These are phyloP conservation scores for Nymphalis polychloros DNA, from an alignment of 2,888 invertebrate species.

Conservation along the genomic window DNA sequence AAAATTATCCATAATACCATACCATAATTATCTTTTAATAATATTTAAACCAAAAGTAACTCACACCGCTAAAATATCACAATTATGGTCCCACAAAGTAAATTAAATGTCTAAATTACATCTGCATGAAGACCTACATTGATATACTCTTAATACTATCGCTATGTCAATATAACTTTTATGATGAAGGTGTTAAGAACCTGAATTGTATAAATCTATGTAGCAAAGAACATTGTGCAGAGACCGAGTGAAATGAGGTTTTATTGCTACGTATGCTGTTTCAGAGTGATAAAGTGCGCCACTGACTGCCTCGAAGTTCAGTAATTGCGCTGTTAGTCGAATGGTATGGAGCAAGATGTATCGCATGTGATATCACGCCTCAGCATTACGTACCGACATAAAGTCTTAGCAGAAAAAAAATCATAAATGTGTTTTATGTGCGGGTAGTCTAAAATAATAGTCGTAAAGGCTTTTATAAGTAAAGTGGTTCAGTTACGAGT, in stretches of 20 bases:
- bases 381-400: constrained; percentile 12
- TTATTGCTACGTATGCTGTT: constrained; percentile 42
- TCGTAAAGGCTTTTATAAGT: neutral
- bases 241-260: constrained; percentile 31
- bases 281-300: constrained; percentile 40
- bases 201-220: constrained; percentile 21
- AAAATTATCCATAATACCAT: too few species aligned
- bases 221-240: constrained; percentile 20
- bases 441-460: neutral
- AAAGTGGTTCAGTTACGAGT: too few species aligned
- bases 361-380: constrained; percentile 24
- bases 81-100: constrained; percentile 25
- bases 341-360: constrained; percentile 35
- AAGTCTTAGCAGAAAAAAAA: neutral
- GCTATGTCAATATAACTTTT: constrained; percentile 16
- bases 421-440: constrained; percentile 7
- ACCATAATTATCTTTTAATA: neutral
- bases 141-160: constrained; percentile 3
- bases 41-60: neutral
- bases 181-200: constrained; percentile 20
- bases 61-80: constrained; percentile 20
- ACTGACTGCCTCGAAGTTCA: constrained; percentile 37
- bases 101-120: constrained; percentile 22
- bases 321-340: constrained; percentile 37
- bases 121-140: constrained; percentile 9